Conservation (phyloP, 2,113 vertebrate species). For the Macroglossus sobrinus region DNA sequence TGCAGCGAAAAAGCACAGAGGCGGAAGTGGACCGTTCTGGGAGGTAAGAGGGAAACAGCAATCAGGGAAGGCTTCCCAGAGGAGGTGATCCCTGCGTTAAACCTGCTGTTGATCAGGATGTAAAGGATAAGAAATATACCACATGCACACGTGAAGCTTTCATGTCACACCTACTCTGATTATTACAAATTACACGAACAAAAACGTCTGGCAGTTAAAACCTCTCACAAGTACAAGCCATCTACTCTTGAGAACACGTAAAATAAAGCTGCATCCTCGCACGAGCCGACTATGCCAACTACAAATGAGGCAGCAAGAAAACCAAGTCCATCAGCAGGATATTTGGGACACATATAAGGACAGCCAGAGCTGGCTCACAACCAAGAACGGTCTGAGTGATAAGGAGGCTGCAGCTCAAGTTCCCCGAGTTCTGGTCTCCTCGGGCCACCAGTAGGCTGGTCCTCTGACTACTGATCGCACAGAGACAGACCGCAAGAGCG, state of each 20-base stretch:
- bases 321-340: not conserved
- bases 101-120: not conserved
- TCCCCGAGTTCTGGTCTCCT: not conserved
- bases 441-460: not conserved
- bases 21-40: not conserved
- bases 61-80: not conserved
- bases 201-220: not conserved
- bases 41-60: not conserved
- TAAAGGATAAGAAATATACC: not conserved
- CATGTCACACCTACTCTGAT: not conserved
- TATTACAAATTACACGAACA: not conserved
- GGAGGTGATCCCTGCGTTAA: not conserved
- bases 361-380: not conserved
- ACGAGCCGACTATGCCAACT: not conserved
- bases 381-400: not conserved
- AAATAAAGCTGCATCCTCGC: not conserved
- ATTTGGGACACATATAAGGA: not conserved
- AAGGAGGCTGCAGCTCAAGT: not conserved
- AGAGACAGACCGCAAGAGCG: not conserved
- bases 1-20: not conserved
- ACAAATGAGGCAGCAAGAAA: not conserved
- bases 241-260: not conserved
- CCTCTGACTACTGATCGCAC: not conserved
- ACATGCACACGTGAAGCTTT: not conserved
- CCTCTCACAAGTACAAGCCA: not conserved